These are phyloP conservation scores for Kryptolebias marmoratus DNA, from an alignment of 2,113 vertebrate genomes.

Conservation along the genomic window DNA sequence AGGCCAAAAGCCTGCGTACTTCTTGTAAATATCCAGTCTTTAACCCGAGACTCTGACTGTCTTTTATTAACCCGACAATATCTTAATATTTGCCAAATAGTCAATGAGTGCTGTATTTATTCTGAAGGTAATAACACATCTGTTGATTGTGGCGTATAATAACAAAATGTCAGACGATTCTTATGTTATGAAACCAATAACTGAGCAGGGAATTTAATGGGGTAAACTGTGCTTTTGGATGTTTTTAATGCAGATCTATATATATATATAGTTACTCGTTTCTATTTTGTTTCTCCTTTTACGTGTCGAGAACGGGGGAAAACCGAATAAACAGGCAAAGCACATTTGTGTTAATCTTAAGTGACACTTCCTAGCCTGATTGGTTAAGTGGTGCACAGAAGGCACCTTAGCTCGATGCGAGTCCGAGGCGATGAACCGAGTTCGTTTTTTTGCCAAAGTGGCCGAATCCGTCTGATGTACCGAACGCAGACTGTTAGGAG, in stretches of 20 bases:
- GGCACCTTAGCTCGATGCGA: conserved; percentile 34
- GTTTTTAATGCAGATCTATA: conserved; percentile 57
- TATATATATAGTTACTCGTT: conserved; percentile 3
- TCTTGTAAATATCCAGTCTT: conserved; percentile 65
- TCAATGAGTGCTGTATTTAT: conserved; percentile 74
- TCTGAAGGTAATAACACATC: conserved; percentile 72
- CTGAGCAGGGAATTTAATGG: conserved; percentile 72
- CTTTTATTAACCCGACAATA: conserved; percentile 62
- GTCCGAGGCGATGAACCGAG: not conserved
- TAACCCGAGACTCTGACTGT: conserved; percentile 34
- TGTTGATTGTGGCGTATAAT: conserved; percentile 69
- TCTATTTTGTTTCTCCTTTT: conserved; percentile 6
- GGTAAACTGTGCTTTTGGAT: conserved; percentile 71
- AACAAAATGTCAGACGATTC: conserved; percentile 52
- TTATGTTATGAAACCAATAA: conserved; percentile 57
- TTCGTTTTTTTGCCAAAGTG: conserved; percentile 31
- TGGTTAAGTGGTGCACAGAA: conserved; percentile 24
- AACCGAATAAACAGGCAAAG: conserved; percentile 22
- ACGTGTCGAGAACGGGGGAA: conserved; percentile 22
- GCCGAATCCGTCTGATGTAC: conserved; percentile 39
- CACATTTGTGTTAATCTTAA: conserved; percentile 69
- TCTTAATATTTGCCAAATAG: conserved; percentile 73
- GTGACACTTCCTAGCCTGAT: conserved; percentile 42
- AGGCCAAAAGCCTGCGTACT: conserved; percentile 43
- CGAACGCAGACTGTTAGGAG: conserved; percentile 68